These are phyloP conservation scores for Sesamia nonagrioides DNA, from an alignment of 1,140 invertebrate genomes.

Conservation along the genomic window DNA sequence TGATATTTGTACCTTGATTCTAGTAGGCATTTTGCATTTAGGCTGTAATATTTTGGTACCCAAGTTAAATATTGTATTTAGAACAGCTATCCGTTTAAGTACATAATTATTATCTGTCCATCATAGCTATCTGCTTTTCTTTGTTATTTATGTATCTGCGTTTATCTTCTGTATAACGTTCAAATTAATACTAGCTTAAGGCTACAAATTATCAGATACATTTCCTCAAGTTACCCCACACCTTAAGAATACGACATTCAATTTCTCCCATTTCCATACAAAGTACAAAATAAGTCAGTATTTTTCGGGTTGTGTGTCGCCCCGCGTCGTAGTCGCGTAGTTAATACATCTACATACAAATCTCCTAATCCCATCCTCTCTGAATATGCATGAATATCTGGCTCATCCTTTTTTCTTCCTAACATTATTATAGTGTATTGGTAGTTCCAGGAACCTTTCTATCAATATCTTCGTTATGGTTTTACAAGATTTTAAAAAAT, in stretches of 20 bases:
- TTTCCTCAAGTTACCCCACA: too few species aligned
- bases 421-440: neutral
- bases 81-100: neutral
- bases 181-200: neutral
- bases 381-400: conserved; percentile 6
- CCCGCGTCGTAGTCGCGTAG: neutral
- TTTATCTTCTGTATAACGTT: neutral
- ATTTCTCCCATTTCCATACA: too few species aligned
- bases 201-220: neutral
- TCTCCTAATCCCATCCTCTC: conserved; percentile 21
- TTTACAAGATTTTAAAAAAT: too few species aligned
- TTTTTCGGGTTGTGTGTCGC: neutral
- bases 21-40: conserved; percentile 6
- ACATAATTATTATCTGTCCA: neutral
- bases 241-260: neutral
- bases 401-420: neutral
- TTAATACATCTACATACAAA: conserved; percentile 11
- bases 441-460: neutral
- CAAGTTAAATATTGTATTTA: neutral
- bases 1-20: conserved; percentile 22
- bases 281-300: neutral
- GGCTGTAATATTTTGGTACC: neutral
- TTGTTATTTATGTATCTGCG: neutral
- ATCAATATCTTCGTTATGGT: neutral
- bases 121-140: conserved; percentile 2